A percentile compares a stretch with the other conserved stretches of the same genome.
Conservation (phyloP, 2,797 vertebrate genomes). For the Notoglanidium macrostoma region DNA sequence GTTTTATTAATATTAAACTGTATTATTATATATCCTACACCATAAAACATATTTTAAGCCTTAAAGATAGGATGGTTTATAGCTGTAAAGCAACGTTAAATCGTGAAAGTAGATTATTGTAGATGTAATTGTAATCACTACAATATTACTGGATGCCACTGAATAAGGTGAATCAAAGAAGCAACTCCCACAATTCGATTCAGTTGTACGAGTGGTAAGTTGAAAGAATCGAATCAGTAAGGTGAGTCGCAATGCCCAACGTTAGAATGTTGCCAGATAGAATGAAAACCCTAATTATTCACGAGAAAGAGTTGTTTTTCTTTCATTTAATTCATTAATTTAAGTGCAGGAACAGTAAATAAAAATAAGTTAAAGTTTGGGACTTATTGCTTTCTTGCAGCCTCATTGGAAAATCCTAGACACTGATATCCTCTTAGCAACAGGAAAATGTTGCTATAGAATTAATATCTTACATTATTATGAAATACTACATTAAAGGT, state of each 20-base stretch:
- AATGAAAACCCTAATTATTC: background rate
- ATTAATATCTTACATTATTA: too few relatives aligned
- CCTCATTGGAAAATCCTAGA: background rate
- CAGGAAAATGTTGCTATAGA: background rate
- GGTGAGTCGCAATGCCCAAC: background rate
- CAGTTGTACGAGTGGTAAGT: background rate
- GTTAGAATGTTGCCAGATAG: background rate
- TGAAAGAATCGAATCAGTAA: constrained; percentile 4
- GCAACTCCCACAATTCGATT: background rate
- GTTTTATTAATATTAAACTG: background rate
- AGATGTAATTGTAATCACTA: background rate
- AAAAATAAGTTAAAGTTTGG: background rate
- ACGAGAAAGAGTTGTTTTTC: too few relatives aligned
- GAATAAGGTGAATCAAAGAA: background rate
- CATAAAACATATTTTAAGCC: background rate
- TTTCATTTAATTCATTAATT: too few relatives aligned
- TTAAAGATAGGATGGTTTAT: background rate
- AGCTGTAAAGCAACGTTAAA: background rate
- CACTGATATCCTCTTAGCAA: background rate
- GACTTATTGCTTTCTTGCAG: constrained; percentile 2
- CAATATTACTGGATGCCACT: background rate
- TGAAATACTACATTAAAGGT: too few relatives aligned
- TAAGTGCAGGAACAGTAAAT: background rate
- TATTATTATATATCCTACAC: background rate
- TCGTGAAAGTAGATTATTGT: background rate